Base-by-base conservation (phyloP, 2,888 invertebrate species). In the Amphipoea oculea region DNA sequence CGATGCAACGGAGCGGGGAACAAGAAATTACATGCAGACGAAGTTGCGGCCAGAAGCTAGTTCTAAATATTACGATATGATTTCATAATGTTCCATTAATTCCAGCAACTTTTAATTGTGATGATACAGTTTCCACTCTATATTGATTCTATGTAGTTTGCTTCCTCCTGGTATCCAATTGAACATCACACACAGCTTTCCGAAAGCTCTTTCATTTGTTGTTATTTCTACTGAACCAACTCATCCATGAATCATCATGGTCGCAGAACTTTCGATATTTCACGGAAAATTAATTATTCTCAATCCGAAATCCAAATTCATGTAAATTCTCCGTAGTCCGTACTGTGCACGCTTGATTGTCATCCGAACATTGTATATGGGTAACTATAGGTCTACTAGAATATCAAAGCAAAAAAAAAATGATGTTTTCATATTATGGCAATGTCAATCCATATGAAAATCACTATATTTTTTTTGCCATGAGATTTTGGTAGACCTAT, bases 251-350 rank as follows among this genome's bases (percentile, higher is more conserved):
- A n/a, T 74, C 7, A 4, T 23, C 65, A 42, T 65, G 14, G 3
- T n/a, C 51, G 67, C 36, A 51, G 36, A 79, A 74, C 48, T 66
- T 68, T 73, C 71, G 51, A 71, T 74, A 82, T 74, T 75, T 40
- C 65, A 65, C 67, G n/a, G 82, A 65, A 82, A 82, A 66, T 67
- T 76, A 45, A 76, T 70, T 45, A 63, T 77, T 68, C 68, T 78
- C 11, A 60, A 62, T 74, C 54, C 23, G 6, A 23, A 45, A 36
- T 7, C n/a, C 36, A 54, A 63, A 54, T 54, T 45, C 42, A 67
- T 29, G 40, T 48, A 62, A 67, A 54, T 54, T 62, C 17, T 23
- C 42, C 11, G 45, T 23, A 14, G 36, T 51, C 14, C 51, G 29
- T 14, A 36, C 29, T 4, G 36, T 42, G 67, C 57, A 67, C 60